phyloP scores from a whole-genome alignment of 2,113 vertebrate genomes.

The Talpa occidentalis region DNA sequence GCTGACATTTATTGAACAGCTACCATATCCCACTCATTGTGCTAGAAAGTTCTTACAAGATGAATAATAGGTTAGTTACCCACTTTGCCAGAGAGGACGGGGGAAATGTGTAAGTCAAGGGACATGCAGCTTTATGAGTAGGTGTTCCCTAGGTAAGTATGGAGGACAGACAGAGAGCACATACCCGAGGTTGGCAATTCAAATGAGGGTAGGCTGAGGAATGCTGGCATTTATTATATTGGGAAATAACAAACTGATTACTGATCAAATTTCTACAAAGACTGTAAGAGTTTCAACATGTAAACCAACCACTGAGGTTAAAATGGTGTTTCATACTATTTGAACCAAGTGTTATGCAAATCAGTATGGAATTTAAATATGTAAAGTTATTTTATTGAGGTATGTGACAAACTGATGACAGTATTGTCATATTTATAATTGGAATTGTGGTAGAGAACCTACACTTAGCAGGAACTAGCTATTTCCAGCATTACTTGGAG shows the following conservation, averaged over 20 bases:
- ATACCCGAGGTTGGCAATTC: background rate
- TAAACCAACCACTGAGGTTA: background rate
- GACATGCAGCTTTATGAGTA: background rate
- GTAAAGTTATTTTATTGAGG: background rate
- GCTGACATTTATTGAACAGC: background rate
- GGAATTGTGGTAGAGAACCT: conserved; percentile 3
- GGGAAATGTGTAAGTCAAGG: background rate
- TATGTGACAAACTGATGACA: background rate
- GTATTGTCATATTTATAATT: background rate
- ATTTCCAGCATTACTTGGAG: background rate
- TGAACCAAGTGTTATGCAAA: background rate
- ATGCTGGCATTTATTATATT: background rate
- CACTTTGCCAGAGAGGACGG: background rate
- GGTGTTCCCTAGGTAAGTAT: background rate
- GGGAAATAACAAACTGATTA: background rate
- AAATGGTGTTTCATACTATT: background rate
- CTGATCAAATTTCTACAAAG: background rate
- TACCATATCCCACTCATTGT: background rate
- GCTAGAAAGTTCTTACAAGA: background rate
- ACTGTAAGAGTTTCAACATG: background rate
- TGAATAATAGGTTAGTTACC: background rate
- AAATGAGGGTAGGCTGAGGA: background rate
- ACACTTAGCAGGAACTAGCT: background rate
- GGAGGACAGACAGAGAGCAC: background rate
- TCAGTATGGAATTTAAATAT: background rate